phyloP scores from a whole-genome alignment of 2,113 vertebrate genomes.

The Petaurus breviceps region DNA sequence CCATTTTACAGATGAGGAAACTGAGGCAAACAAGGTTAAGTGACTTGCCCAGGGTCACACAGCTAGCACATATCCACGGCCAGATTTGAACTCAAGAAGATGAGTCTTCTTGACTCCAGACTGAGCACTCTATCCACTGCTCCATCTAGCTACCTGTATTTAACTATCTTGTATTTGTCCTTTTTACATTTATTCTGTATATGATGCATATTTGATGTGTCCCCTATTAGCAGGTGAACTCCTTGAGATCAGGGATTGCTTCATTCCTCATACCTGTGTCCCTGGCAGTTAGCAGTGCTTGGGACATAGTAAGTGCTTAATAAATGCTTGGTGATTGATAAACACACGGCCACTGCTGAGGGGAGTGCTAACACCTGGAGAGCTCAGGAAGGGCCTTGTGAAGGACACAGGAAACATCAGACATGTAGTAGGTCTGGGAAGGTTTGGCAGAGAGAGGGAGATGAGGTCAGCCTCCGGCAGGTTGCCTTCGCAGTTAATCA shows the following conservation, averaged over 20 bases:
- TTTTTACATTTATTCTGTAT: background rate
- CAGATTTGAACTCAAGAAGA: too few species aligned
- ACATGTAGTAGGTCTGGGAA: background rate
- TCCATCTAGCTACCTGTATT: background rate
- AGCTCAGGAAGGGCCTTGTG: background rate
- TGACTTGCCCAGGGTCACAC: background rate
- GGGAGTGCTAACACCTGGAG: background rate
- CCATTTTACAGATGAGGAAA: background rate
- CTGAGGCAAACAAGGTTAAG: background rate
- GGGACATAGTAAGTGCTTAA: background rate
- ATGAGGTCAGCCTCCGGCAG: background rate
- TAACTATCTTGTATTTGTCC: background rate
- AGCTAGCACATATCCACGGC: background rate
- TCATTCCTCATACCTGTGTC: background rate
- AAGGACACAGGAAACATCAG: conserved; percentile 11
- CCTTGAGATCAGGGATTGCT: background rate
- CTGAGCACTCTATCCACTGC: too few species aligned
- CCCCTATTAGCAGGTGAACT: background rate
- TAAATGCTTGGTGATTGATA: background rate
- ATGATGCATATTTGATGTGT: background rate
- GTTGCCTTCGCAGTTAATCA: background rate
- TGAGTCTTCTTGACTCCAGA: too few species aligned
- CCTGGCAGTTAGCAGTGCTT: background rate
- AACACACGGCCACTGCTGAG: background rate
- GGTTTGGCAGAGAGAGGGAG: background rate